Evolutionary conservation across 2,113 vertebrate genomes (phyloP), one percentile per base, ranked within the genome.

Genomic region (Cervus canadensis): DNA sequence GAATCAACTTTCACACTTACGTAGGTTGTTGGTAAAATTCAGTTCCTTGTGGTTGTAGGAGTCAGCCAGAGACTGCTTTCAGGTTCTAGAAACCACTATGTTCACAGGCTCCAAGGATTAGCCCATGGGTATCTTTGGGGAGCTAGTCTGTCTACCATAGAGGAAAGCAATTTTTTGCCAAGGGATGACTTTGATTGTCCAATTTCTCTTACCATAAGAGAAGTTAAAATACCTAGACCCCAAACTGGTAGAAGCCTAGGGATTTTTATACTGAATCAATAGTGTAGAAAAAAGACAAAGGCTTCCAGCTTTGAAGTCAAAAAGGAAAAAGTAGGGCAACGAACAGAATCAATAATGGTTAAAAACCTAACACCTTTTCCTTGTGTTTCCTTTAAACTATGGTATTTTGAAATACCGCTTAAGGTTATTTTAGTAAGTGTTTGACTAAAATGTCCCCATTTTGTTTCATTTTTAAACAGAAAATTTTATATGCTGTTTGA

Each of bases 231-330:
- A 89, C n/a, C 14, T 94, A 71, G 30, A 87, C 50, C 45, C 26
- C 23, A 87, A 54, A 84, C 15, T 76, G 96, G 59, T 89, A 89
- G 50, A 89, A 90, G 60, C 59, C 36, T 40, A 64, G 52, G n/a
- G 33, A 92, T 92, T 94, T 94, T 94, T 59, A 71, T n/a, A 78
- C 23, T 92, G 26, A 97, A 60, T 67, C 45, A 92, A 48, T 87
- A 74, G 21, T 43, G 45, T 64, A 43, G 74, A 89, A 89, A 83
- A 40, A 19, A 93, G 76, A 62, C 12, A 36, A 87, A 87, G 33
- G 9, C 26, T 94, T 83, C 83, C 56, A 87, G 96, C 43, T 85
- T 97, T 59, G 11, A 93, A 25, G 40, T 74, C n/a, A 93, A 86
- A 85, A 96, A 92, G 56, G 12, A 85, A 67, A 88, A 91, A 87